phyloP scores from a whole-genome alignment of 2,113 vertebrate species.

The cat (Felis catus) region DNA sequence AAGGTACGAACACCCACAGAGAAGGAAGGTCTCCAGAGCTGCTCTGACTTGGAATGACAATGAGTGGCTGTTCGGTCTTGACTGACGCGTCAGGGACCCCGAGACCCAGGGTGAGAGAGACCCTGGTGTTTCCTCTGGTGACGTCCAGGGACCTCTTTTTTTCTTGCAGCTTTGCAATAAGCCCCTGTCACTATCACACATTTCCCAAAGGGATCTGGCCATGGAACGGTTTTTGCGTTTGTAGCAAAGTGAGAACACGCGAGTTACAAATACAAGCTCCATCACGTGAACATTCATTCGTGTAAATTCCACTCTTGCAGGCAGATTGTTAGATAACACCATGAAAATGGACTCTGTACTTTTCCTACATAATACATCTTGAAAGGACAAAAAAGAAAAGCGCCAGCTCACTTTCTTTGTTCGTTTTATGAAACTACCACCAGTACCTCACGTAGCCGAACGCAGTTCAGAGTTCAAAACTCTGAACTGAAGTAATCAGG shows the following conservation, averaged over 20 bases:
- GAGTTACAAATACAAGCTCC: neutral
- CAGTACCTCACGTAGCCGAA: neutral
- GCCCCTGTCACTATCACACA: neutral
- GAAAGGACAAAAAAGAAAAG: neutral
- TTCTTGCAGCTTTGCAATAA: neutral
- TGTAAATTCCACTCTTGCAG: neutral
- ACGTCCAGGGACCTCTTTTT: neutral
- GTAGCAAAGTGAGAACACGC: neutral
- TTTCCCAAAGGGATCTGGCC: neutral
- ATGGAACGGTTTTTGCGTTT: neutral
- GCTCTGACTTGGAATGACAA: neutral
- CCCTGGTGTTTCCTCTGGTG: neutral
- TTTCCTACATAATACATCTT: neutral
- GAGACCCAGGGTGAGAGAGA: neutral
- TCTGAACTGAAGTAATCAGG: neutral
- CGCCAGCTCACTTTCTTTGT: neutral
- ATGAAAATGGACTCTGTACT: neutral
- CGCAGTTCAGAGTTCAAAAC: neutral
- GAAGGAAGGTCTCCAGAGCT: neutral
- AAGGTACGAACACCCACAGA: neutral
- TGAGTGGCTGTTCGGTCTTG: neutral
- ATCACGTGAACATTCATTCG: neutral
- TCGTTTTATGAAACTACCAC: neutral
- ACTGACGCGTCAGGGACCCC: rapidly evolving
- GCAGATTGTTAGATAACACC: neutral